These are phyloP conservation scores for Psophia crepitans DNA, from an alignment of 2,113 vertebrate genomes.

Conservation along the genomic window DNA sequence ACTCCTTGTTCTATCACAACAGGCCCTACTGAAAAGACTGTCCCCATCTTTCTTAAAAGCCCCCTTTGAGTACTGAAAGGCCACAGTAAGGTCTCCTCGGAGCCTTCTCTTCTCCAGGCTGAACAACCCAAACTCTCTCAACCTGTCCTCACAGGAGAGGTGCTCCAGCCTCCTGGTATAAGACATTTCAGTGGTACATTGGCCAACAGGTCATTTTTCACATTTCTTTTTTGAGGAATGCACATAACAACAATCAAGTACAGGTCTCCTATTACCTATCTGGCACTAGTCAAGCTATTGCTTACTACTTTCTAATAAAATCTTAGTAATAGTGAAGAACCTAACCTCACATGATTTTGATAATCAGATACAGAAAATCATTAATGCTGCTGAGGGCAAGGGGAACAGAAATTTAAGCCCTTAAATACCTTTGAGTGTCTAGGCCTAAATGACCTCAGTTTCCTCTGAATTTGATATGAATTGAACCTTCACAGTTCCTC, in stretches of 20 bases:
- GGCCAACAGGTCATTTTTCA: background rate
- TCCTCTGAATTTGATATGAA: background rate
- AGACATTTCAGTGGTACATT: background rate
- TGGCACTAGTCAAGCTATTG: background rate
- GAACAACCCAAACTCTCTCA: no score
- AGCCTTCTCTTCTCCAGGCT: no score
- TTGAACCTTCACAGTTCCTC: background rate
- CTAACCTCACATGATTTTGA: background rate
- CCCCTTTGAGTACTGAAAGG: no score
- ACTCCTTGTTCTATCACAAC: no score
- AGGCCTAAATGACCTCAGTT: background rate
- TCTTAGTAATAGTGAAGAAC: background rate
- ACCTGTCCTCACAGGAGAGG: no score
- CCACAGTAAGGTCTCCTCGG: no score
- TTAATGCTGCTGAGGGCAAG: fast-evolving
- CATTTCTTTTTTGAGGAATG: background rate
- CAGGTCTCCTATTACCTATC: background rate
- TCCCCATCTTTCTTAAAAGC: no score
- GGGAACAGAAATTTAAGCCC: background rate
- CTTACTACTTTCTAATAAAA: background rate
- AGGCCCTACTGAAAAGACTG: no score
- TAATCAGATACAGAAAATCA: background rate
- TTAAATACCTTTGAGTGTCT: background rate
- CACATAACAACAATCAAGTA: background rate
- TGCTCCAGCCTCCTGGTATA: no score